Evolutionary conservation across 1,140 invertebrate species (phyloP), one percentile per base, ranked within the genome.

Genomic region (Diachasmimorpha longicaudata): DNA sequence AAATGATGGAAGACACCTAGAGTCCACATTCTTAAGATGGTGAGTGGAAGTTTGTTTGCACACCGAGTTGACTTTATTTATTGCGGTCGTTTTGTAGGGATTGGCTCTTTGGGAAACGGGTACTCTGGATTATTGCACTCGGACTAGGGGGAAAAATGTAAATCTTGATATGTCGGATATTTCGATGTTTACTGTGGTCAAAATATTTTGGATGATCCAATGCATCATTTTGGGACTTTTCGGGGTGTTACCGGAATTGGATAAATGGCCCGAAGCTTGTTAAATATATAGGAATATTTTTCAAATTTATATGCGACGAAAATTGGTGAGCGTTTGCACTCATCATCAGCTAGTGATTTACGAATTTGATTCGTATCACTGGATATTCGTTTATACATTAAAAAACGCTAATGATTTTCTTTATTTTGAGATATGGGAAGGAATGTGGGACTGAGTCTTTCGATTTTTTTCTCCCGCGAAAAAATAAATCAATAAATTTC

Each of bases 81-180:
- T 68, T 37, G 16, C 66, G 31, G n/a, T 37, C 31, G 11, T 68
- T 68, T 19, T 39, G 31, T 16, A 39, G 25, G 66, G 31, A 68
- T 68, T 68, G 66, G 39, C 25, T 68, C 31, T 39, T 68, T 39
- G 36, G 36, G 16, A 68, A 16, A 68, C n/a, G 14, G 14, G 0
- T 68, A 68, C 66, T 68, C 31, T 68, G 66, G 25, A 68, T 68
- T 68, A 68, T 68, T 68, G 31, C 31, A 68, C 37, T 66, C 23
- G 21, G 63, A 25, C 13, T 37, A 5, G 66, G 36, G 66, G 36
- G 66, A 4, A 31, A 37, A 37, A 68, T 68, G 66, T 37, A 39
- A 68, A 68, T 68, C 31, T 39, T 36, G 63, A 66, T 37, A 39
- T 68, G 36, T 37, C n/a, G 31, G 23, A 63, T 63, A 63, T 63